Evolutionary conservation across 2,888 invertebrate species (phyloP), one percentile per base, ranked within the genome.

Genomic region (Hololepta plana): DNA sequence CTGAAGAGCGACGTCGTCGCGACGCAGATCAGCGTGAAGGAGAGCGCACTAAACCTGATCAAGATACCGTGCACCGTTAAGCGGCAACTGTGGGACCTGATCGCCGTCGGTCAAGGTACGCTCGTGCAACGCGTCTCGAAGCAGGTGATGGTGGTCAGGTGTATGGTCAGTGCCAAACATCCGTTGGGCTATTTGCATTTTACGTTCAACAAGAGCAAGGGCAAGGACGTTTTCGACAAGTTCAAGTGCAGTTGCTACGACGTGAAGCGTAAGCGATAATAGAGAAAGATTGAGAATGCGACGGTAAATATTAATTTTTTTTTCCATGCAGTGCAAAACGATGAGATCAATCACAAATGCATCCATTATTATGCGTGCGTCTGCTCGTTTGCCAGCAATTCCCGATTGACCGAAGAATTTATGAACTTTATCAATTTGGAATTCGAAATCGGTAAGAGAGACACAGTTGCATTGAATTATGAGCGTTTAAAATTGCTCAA

Each of bases 161-260:
- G 74, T 44, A 66, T 68, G 47, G 62, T 64, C 5, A 65, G 64
- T 26, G 59, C 64, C 1, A 68, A 68, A 35, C 68, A 73, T 44
- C 73, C 74, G 1, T 55, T 75, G 12, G 75, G 75, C 6, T 74
- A 71, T 45, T 53, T 76, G 16, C 75, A 77, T 47, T 68, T 72
- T 43, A 63, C 62, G 37, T 67, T 72, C 42, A 61, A 61, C 41
- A 53, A 52, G 22, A 52, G 54, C n/a, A 60, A 58, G 41, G 43
- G 49, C 39, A 44, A 53, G 14, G 27, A 30, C 4, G 27, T 27
- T 12, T n/a, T 27, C 27, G 64, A 67, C 44, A 60, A 60, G 42
- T 69, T 61, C 42, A 57, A 60, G 29, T 70, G 70, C 42, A 60
- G 59, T 35, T 71, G 32, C 17, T 29, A 26, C 12, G 31, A 33